Percentiles rank a stretch among this genome's conserved stretches.
Evolutionary conservation across 2,797 vertebrate genomes (phyloP).

Genomic region (Enteromius afrohamiltoni): DNA sequence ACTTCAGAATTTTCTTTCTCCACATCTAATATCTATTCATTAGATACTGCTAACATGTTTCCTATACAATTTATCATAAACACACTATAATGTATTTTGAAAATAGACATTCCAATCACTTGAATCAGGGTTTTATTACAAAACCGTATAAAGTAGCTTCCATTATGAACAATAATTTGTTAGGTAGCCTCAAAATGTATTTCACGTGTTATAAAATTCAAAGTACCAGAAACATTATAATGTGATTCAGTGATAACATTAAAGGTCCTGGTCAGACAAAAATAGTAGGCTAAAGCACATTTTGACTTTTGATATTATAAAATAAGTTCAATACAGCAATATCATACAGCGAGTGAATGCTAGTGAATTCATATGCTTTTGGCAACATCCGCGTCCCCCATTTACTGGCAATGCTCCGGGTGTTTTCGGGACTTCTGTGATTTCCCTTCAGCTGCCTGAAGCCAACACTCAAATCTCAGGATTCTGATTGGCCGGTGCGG

Average conservation of each 20-base stretch:
- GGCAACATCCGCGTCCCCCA: neutral
- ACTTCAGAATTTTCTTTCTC: no score
- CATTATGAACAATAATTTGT: neutral
- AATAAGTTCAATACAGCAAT: neutral
- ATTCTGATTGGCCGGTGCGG: conserved; percentile 17
- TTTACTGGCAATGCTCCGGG: neutral
- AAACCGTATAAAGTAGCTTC: neutral
- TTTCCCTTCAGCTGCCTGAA: conserved; percentile 19
- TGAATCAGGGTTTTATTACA: neutral
- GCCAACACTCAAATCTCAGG: neutral
- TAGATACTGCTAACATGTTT: neutral
- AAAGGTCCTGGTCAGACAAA: neutral
- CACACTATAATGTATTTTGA: no score
- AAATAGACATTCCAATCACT: neutral
- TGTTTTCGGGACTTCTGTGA: conserved; percentile 19
- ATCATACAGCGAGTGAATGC: neutral
- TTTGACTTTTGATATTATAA: neutral
- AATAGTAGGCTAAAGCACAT: neutral
- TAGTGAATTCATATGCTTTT: neutral
- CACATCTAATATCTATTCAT: neutral
- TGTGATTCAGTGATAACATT: neutral
- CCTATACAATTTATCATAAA: no score
- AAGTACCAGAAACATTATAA: neutral
- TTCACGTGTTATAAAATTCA: neutral
- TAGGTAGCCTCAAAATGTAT: neutral